Percentiles rank a stretch among this genome's conserved stretches.
Evolutionary conservation across 2,888 invertebrate species (phyloP).

Genomic region (Listrodromus nycthemerus): DNA sequence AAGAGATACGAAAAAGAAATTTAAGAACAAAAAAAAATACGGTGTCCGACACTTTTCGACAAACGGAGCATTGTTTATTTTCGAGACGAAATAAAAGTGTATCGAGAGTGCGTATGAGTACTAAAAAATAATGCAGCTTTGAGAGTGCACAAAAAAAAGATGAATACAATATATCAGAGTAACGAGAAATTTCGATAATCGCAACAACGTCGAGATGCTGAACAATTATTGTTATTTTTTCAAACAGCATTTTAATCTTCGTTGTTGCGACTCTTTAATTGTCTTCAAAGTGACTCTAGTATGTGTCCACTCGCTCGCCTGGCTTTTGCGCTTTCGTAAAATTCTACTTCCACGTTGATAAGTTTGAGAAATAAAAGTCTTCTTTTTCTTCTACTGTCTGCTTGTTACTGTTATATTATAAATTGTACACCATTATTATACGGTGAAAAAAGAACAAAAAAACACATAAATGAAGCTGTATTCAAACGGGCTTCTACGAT

Average conservation of each 20-base stretch:
- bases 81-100: constrained; percentile 24
- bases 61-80: constrained; percentile 2
- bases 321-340: constrained; percentile 65
- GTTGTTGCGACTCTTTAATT: constrained; percentile 58
- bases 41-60: constrained; percentile 18
- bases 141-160: constrained; percentile 33
- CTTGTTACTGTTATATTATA: constrained; percentile 49
- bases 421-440: constrained; percentile 2
- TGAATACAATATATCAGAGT: constrained; percentile 4
- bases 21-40: constrained; percentile 6
- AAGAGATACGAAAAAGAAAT: constrained; percentile 32
- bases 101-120: constrained; percentile 54
- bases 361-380: constrained; percentile 16
- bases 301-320: constrained; percentile 63
- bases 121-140: constrained; percentile 36
- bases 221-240: not conserved
- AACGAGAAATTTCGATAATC: constrained; percentile 22
- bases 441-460: not conserved
- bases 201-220: constrained; percentile 18
- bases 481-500: not conserved
- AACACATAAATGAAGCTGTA: not conserved
- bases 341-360: constrained; percentile 36
- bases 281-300: constrained; percentile 52
- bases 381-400: constrained; percentile 32
- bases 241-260: constrained; percentile 18